A percentile compares a stretch with the other conserved stretches of the same genome.
phyloP scores from a whole-genome alignment of 2,797 vertebrate species.

The Paratrypauchen microcephalus region DNA sequence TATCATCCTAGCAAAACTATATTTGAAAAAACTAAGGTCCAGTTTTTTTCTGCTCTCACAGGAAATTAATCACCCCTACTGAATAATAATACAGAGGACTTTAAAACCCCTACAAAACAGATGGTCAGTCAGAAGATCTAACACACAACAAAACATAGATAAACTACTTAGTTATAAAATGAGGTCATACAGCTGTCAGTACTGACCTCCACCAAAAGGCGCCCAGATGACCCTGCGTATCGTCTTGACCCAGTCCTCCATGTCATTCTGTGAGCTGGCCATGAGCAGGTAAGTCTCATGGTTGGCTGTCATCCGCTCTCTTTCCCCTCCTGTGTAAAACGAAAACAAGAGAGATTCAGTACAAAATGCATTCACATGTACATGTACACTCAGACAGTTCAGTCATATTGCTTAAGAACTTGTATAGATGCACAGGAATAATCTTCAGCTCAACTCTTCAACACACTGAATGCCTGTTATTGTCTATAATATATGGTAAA shows the following conservation, averaged over 20 bases:
- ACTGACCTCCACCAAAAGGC: constrained; percentile 97
- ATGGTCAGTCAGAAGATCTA: background rate
- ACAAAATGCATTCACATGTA: background rate
- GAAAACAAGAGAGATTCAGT: background rate
- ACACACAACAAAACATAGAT: background rate
- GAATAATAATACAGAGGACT: too few relatives aligned
- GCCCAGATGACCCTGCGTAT: constrained; percentile 98
- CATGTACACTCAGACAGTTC: background rate
- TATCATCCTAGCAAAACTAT: constrained; percentile 38
- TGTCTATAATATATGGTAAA: background rate
- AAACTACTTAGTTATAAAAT: background rate
- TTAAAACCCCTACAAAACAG: background rate
- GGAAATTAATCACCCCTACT: too few relatives aligned
- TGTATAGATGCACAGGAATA: background rate
- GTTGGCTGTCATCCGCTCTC: constrained; percentile 96
- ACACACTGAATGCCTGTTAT: background rate
- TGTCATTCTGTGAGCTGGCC: constrained; percentile 98
- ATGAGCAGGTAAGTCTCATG: constrained; percentile 99
- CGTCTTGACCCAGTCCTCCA: constrained; percentile 99
- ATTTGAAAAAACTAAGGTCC: background rate
- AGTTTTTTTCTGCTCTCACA: too few relatives aligned
- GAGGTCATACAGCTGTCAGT: background rate
- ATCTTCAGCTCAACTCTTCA: background rate
- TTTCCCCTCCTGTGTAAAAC: constrained; percentile 85
- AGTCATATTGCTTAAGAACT: too few relatives aligned